Conservation (phyloP, 64 coral and sea anemone genomes). For the Anthopleura sola region DNA sequence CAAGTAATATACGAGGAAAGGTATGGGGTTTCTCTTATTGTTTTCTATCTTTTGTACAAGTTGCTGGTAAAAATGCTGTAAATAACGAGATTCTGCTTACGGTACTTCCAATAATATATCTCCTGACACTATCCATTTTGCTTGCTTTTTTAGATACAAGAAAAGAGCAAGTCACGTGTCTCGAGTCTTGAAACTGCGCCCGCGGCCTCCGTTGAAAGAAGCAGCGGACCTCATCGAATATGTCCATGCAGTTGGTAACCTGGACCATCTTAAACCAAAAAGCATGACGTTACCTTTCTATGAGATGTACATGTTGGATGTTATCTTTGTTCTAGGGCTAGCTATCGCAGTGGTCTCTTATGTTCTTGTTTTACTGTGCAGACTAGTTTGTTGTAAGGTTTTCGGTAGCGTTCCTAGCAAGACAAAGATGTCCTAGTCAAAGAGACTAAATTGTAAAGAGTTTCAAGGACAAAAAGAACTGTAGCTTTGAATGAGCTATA, state of each 20-base stretch:
- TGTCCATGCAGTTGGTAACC: constrained; percentile 31
- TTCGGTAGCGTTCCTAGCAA: too few relatives aligned
- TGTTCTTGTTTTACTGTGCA: background rate
- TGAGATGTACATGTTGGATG: constrained; percentile 37
- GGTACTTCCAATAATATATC: background rate
- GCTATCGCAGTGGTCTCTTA: background rate
- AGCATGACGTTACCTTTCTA: constrained; percentile 33
- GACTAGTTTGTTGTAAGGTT: too few relatives aligned
- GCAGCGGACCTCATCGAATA: constrained; percentile 60
- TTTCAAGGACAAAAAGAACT: too few relatives aligned
- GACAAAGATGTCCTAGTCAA: too few relatives aligned
- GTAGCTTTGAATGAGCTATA: too few relatives aligned
- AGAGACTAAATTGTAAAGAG: too few relatives aligned
- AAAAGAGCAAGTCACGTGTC: constrained; percentile 21
- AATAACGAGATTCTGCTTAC: background rate
- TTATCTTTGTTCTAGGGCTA: constrained; percentile 8
- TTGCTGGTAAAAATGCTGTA: too few relatives aligned
- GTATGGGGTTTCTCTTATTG: background rate
- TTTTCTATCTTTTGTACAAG: too few relatives aligned
- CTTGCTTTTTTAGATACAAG: constrained; percentile 14
- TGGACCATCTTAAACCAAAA: constrained; percentile 31
- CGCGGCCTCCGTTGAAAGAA: constrained; percentile 35
- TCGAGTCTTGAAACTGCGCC: constrained; percentile 15
- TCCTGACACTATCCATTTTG: background rate
- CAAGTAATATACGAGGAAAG: constrained; percentile 28